phyloP scores from a whole-genome alignment of 2,113 vertebrate genomes.

The Scomber colias region DNA sequence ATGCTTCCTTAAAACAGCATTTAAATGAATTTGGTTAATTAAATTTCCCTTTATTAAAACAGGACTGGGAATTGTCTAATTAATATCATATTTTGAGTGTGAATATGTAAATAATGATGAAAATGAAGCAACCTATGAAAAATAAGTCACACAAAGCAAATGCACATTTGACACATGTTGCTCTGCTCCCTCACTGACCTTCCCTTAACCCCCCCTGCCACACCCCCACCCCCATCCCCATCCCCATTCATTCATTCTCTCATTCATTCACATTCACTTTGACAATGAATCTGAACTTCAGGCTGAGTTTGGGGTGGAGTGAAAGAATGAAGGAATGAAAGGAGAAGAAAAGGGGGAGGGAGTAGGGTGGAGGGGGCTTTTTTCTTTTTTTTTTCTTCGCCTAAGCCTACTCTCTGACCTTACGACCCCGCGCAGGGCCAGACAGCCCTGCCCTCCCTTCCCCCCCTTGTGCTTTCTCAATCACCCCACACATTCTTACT shows the following conservation, averaged over 20 bases:
- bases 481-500: constrained; percentile 11
- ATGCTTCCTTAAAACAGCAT: neutral
- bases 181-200: constrained; percentile 16
- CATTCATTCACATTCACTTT: constrained; percentile 48
- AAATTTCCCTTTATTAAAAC: neutral
- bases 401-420: constrained; percentile 61
- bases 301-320: constrained; percentile 36
- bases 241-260: constrained; percentile 16
- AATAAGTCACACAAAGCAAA: neutral
- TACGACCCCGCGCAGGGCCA: constrained; percentile 48
- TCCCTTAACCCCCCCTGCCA: constrained; percentile 11
- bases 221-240: too few species aligned
- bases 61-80: neutral
- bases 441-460: constrained; percentile 3
- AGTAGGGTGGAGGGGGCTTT: neutral
- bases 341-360: constrained; percentile 21
- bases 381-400: constrained; percentile 23
- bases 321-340: constrained; percentile 49
- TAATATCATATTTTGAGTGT: neutral
- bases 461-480: constrained; percentile 1
- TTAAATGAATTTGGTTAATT: neutral
- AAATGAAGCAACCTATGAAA: neutral
- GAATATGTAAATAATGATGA: too few species aligned
- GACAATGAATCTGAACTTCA: constrained; percentile 78
- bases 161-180: constrained; percentile 59